Base-by-base conservation (phyloP, 2,113 vertebrate species). In the Xiphophorus hellerii region DNA sequence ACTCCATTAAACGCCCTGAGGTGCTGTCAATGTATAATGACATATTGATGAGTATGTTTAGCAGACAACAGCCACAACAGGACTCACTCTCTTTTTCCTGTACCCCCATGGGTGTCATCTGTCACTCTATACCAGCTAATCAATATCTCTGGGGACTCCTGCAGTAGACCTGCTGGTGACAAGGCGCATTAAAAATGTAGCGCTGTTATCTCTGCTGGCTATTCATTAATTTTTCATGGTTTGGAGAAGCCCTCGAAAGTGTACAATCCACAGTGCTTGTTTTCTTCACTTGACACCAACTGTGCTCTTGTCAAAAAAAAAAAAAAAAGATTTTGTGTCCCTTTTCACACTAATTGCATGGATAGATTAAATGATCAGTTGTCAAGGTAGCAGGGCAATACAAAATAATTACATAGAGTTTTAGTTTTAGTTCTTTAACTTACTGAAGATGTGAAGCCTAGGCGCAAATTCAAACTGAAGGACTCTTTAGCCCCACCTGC, bases 1-100 rank as follows among this genome's bases (percentile, higher is more conserved):
- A 96, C 94, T 96, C 96, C 93, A 96, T 96, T 96, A 96, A 95
- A 94, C 92, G 94, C 89, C 93, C 92, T 92, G 92, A 92, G 94
- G 93, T 82, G 87, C 85, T 94, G 92, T 95, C 94, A 95, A 95
- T 96, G 93, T 95, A 95, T 95, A 95, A 96, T 96, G 96, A 94
- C 94, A 96, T 96, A 96, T 96, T 94, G 95, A 96, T 96, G 95
- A 95, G 90, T 89, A 93, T 88, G 84, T 89, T 92, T 81, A 87
- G 87, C 75, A 80, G 88, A 90, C 89, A 87, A 87, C 78, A 74
- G 58, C 78, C 61, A 13, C 78, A 73, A 85, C 83, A 78, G 92
- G 85, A 87, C 93, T 89, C 84, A 89, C 84, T 93, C 85, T 93
- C 51, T 58, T 87, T 91, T 28, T 4, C 25, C 39, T 63, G 81